A percentile compares a stretch with the other conserved stretches of the same genome.
Evolutionary conservation across 35 echinoderm and acorn worm species (phyloP).

Genomic region (Chiridota heheva): DNA sequence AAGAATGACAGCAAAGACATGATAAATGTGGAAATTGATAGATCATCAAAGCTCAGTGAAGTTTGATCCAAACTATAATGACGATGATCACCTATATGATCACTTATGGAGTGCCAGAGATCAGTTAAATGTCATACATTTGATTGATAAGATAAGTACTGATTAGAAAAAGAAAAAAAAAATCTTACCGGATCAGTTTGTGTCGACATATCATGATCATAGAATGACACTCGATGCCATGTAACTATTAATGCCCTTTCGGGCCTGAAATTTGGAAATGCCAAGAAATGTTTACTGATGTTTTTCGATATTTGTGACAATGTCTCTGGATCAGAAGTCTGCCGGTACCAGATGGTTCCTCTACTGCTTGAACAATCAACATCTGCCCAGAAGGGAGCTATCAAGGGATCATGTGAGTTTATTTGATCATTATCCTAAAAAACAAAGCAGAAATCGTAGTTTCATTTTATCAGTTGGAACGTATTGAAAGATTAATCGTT

Average conservation of each 20-base stretch:
- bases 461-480: too few relatives aligned
- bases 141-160: too few relatives aligned
- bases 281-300: not conserved
- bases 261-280: not conserved
- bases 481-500: too few relatives aligned
- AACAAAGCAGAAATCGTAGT: too few relatives aligned
- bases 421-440: too few relatives aligned
- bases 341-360: slow-evolving; percentile 11
- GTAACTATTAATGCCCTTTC: slow-evolving; percentile 38
- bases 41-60: not conserved
- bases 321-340: not conserved
- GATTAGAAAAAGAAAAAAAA: too few relatives aligned
- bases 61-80: not conserved
- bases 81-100: not conserved
- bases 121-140: not conserved
- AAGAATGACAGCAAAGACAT: not conserved
- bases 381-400: slow-evolving; percentile 61
- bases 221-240: slow-evolving; percentile 35
- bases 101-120: not conserved
- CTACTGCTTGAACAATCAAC: slow-evolving; percentile 14
- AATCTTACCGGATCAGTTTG: slow-evolving; percentile 17
- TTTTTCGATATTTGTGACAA: not conserved
- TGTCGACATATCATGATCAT: not conserved
- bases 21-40: not conserved
- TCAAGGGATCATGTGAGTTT: not conserved